phyloP scores from a whole-genome alignment of 2,113 vertebrate species.

The Indicator indicator region DNA sequence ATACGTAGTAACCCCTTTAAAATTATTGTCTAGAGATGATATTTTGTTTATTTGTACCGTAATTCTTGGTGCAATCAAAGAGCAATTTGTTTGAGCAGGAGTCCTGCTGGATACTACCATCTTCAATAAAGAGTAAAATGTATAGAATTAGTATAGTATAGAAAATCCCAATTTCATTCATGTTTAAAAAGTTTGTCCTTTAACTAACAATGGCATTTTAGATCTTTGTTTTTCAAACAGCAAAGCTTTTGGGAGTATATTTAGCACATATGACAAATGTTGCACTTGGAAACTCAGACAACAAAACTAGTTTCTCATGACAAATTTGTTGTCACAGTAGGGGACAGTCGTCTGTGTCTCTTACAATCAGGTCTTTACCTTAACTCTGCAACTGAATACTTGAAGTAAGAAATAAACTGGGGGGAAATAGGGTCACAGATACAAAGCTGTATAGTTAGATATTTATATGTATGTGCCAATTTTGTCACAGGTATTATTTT shows the following conservation, averaged over 20 bases:
- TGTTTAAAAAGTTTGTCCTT: conserved; percentile 79
- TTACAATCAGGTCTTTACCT: conserved; percentile 76
- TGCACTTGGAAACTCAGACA: conserved; percentile 77
- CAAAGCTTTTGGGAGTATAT: conserved; percentile 71
- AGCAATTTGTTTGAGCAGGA: conserved; percentile 51
- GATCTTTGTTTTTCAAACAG: conserved; percentile 65
- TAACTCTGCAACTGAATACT: conserved; percentile 83
- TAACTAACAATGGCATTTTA: conserved; percentile 69
- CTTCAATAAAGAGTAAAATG: conserved; percentile 66
- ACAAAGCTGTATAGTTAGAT: conserved; percentile 70
- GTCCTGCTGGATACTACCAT: conserved; percentile 70
- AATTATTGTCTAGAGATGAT: conserved; percentile 49
- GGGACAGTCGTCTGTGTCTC: conserved; percentile 65
- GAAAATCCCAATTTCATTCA: conserved; percentile 68
- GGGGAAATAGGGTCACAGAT: conserved; percentile 71
- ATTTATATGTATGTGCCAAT: conserved; percentile 85
- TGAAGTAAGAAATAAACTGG: conserved; percentile 80
- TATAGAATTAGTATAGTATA: conserved; percentile 66
- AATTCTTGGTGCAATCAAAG: conserved; percentile 38
- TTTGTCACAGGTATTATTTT: conserved; percentile 78
- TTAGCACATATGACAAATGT: conserved; percentile 75
- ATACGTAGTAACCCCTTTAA: conserved; percentile 68
- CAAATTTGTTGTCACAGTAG: conserved; percentile 67
- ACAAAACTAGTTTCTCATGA: conserved; percentile 57
- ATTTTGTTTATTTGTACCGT: conserved; percentile 60